phyloP scores from a whole-genome alignment of 1,140 invertebrate genomes.

The Phthorimaea operculella region DNA sequence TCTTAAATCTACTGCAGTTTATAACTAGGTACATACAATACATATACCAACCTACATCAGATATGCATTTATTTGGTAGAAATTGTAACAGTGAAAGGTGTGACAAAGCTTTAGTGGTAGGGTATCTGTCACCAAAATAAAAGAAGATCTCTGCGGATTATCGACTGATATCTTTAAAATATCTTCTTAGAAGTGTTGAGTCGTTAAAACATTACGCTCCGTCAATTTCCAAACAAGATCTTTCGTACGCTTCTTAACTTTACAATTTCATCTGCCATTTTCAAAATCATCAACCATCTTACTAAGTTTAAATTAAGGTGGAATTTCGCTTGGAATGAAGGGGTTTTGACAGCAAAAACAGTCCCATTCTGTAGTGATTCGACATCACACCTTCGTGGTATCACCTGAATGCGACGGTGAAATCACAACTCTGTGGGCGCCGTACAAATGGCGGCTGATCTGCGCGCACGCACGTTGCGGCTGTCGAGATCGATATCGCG shows the following conservation, averaged over 20 bases:
- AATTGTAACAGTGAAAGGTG: too few relatives aligned
- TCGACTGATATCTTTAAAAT: conserved; percentile 4
- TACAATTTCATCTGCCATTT: too few relatives aligned
- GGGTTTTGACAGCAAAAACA: background rate
- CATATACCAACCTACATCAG: too few relatives aligned
- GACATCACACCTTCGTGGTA: conserved; percentile 32
- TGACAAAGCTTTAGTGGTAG: background rate
- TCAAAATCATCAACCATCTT: too few relatives aligned
- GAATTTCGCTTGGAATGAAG: too few relatives aligned
- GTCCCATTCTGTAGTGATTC: background rate
- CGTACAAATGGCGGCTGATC: conserved; percentile 47
- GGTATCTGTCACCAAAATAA: conserved; percentile 4
- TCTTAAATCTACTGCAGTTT: too few relatives aligned
- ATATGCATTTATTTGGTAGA: too few relatives aligned
- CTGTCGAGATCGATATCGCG: conserved; percentile 20
- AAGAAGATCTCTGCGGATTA: background rate
- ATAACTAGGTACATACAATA: too few relatives aligned
- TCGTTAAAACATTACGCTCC: conserved; percentile 37
- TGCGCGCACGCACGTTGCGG: conserved; percentile 4
- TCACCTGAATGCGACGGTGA: conserved; percentile 16
- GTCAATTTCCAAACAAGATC: conserved; percentile 21
- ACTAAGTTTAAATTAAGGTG: too few relatives aligned
- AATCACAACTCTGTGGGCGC: conserved; percentile 16
- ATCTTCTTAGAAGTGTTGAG: conserved; percentile 30
- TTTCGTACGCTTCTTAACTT: background rate